These are phyloP conservation scores for Bombyx mori DNA, from an alignment of 1,140 invertebrate genomes.

Conservation along the genomic window ASM3026992v2 NC_085127.1:11066501-11067000, in stretches of 20 bases:
- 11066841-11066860: slow-evolving; percentile 26
- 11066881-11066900: slow-evolving; percentile 22
- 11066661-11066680: too few relatives aligned
- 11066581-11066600: too few relatives aligned
- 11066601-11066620: too few relatives aligned
- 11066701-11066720: neutral
- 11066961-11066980: slow-evolving; percentile 36
- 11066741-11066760: neutral
- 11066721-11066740: neutral
- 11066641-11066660: too few relatives aligned
- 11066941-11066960: slow-evolving; percentile 64
- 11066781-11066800: neutral
- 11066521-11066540: too few relatives aligned
- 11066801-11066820: slow-evolving; percentile 22
- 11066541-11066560: too few relatives aligned
- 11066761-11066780: neutral
- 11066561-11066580: too few relatives aligned
- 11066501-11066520: too few relatives aligned
- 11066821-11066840: slow-evolving; percentile 55
- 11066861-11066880: slow-evolving; percentile 18
- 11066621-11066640: too few relatives aligned
- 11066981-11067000: slow-evolving; percentile 37
- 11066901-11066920: slow-evolving; percentile 56
- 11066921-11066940: slow-evolving; percentile 63
- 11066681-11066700: neutral